These are phyloP conservation scores for Cephus pulcher DNA, from an alignment of 2,888 invertebrate species.

Conservation along the genomic window DNA sequence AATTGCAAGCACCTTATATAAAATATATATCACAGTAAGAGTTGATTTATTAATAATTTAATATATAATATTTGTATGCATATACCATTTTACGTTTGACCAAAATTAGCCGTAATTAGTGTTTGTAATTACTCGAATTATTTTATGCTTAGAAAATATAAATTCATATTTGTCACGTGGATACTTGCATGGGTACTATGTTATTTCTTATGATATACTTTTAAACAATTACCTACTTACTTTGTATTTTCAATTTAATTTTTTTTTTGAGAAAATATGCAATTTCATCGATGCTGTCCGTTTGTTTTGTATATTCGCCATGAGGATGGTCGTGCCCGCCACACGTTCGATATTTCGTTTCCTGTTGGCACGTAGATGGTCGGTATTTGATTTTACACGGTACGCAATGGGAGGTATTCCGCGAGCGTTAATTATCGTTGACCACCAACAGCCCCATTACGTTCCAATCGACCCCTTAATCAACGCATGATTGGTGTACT, in stretches of 20 bases:
- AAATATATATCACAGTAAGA: no score
- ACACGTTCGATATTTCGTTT: slow-evolving; percentile 58
- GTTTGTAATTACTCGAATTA: background rate
- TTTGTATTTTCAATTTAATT: background rate
- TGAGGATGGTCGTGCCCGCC: slow-evolving; percentile 14
- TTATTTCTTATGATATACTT: no score
- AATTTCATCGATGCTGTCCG: background rate
- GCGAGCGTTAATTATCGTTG: slow-evolving; percentile 65
- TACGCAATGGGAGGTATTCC: slow-evolving; percentile 58
- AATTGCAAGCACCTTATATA: no score
- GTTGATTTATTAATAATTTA: no score
- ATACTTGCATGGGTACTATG: background rate
- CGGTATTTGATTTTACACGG: slow-evolving; percentile 63
- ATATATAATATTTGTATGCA: no score
- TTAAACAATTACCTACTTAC: background rate
- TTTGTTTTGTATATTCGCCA: background rate
- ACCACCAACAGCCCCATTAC: slow-evolving; percentile 65
- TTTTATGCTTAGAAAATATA: background rate
- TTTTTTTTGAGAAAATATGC: background rate
- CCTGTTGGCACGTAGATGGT: slow-evolving; percentile 46
- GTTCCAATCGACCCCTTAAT: slow-evolving; percentile 66
- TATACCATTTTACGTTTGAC: no score
- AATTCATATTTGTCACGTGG: background rate
- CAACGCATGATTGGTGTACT: slow-evolving; percentile 66
- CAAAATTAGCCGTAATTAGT: no score